Base-by-base conservation (phyloP, 2,888 invertebrate species). In the Chloroclysta siterata region DNA sequence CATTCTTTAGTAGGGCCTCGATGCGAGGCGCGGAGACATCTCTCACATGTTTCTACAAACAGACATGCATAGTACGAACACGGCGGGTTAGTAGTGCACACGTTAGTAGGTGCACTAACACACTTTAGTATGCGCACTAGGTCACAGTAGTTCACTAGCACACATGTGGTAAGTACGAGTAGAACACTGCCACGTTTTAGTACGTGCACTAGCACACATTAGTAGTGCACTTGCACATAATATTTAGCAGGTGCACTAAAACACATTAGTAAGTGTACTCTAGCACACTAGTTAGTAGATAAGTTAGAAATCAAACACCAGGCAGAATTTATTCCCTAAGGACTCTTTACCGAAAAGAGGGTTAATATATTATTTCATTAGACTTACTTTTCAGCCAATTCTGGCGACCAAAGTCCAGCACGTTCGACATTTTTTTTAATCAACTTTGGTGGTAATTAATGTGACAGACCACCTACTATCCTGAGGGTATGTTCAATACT, bases 11-110 rank as follows among this genome's bases (percentile, higher is more conserved):
- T 73, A 92, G 83, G 66, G 80, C 65, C 64, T 87, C 84, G 74
- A 90, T 79, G 57, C 90, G 87, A 53, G 84, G 83, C 67, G 69
- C 78, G 73, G 77, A 74, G 73, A 89, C 81, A 63, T 89, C 89
- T 72, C 81, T 82, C 78, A 90, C 84, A 78, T 83, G 84, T 80
- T 81, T 88, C 92, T 92, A 92, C 75, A 82, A 83, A 88, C 89
- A 83, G 88, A 84, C 91, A 90, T 90, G 91, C 91, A 76, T 85
- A 75, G 87, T 83, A 84, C 75, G 73, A 72, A 79, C 77, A 79
- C 73, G 87, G 89, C 88, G 53, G 61, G 81, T 89, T 88, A 88
- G 82, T 85, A 48, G 65, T 64, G 63, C 61, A 61, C 48, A 48
- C 54, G 66, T 69, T 63, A 59, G 54, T 63, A 42, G 13, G 36